A percentile compares a stretch with the other conserved stretches of the same genome.
Evolutionary conservation across 2,113 vertebrate species (phyloP).

Genomic region (Canis aureus): DNA sequence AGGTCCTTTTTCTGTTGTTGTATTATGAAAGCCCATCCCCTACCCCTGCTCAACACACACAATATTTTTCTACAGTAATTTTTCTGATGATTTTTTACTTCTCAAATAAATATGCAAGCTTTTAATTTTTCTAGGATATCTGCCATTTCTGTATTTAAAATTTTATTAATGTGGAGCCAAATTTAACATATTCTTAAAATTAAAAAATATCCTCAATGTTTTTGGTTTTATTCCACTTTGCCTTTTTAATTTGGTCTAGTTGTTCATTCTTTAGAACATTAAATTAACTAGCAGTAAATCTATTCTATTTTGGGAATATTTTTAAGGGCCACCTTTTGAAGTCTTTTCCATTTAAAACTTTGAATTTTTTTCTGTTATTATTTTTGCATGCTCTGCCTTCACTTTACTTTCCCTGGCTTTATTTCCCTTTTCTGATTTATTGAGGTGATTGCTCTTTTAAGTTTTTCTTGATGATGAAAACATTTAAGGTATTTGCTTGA

Average conservation of each 20-base stretch:
- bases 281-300: background rate
- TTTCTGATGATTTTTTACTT: conserved; percentile 50
- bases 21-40: background rate
- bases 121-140: conserved; percentile 35
- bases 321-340: background rate
- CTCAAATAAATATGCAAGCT: conserved; percentile 21
- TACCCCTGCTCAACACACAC: background rate
- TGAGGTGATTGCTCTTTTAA: conserved; percentile 1
- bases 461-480: conserved; percentile 12
- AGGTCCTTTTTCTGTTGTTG: background rate
- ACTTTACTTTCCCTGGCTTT: background rate
- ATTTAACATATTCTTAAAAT: background rate
- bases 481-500: background rate
- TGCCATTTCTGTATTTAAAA: background rate
- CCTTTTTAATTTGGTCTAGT: background rate
- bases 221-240: background rate
- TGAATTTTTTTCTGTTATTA: background rate
- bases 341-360: background rate
- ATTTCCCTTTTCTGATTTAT: conserved; percentile 39
- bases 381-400: background rate
- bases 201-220: background rate
- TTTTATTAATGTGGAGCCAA: background rate
- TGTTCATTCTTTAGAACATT: background rate
- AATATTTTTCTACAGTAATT: background rate
- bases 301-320: background rate